Evolutionary conservation across 23 tunicate species (phyloP).

Genomic region (Halocynthia aurantium): DNA sequence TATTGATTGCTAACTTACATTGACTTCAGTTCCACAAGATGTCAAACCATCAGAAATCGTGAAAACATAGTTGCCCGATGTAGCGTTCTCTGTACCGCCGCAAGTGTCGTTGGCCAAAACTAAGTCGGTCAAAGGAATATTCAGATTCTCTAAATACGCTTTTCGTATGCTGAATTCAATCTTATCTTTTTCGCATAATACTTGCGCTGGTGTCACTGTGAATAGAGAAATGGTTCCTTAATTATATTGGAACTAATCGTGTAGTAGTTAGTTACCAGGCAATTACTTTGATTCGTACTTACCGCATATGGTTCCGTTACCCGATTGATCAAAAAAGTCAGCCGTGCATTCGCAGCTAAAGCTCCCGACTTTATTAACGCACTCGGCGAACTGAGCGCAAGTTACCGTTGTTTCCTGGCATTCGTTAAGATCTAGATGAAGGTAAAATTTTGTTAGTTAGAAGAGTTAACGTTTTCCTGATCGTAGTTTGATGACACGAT

Average conservation of each 20-base stretch:
- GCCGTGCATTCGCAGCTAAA: constrained; percentile 18
- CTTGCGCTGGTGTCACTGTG: constrained; percentile 27
- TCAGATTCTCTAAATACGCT: constrained; percentile 10
- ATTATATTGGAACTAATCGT: no score
- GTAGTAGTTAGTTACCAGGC: no score
- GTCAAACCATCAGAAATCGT: constrained; percentile 13
- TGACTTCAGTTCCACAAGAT: constrained; percentile 19
- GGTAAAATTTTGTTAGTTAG: neutral
- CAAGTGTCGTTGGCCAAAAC: constrained; percentile 11
- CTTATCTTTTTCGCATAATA: constrained; percentile 10
- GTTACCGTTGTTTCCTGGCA: neutral
- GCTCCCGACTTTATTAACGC: constrained; percentile 18
- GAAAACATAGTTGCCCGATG: constrained; percentile 15
- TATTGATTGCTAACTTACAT: neutral
- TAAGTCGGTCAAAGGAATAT: constrained; percentile 4
- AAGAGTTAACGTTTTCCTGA: neutral
- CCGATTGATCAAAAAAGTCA: constrained; percentile 9
- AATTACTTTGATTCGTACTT: neutral
- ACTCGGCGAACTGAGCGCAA: constrained; percentile 1
- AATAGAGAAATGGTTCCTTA: neutral
- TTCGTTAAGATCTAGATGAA: constrained; percentile 24
- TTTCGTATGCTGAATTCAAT: constrained; percentile 13
- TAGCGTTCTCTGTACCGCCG: constrained; percentile 4
- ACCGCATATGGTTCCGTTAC: constrained; percentile 35
- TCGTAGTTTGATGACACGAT: no score